Percentiles rank a stretch among this genome's conserved stretches.
phyloP scores from a whole-genome alignment of 1,140 invertebrate species.

The Ceratosolen fusciceps region DNA sequence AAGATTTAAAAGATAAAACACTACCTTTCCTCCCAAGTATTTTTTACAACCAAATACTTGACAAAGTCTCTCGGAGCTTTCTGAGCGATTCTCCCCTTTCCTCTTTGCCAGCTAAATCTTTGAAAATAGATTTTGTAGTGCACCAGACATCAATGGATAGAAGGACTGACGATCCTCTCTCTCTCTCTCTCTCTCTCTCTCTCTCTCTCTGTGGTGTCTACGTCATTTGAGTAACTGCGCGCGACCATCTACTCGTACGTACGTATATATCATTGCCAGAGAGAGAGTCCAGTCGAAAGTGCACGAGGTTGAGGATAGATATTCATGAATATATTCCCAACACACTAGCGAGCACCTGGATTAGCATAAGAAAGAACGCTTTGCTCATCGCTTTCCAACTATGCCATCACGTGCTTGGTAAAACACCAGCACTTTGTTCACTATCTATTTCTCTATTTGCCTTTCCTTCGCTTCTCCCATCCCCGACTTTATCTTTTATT shows the following conservation, averaged over 20 bases:
- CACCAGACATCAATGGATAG: constrained; percentile 12
- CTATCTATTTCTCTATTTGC: constrained; percentile 43
- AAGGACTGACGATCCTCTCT: constrained; percentile 26
- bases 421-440: constrained; percentile 35
- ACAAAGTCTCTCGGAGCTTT: constrained; percentile 3
- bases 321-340: constrained; percentile 65
- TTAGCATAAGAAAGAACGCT: constrained; percentile 70
- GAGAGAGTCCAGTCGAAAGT: constrained; percentile 55
- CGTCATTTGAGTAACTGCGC: too few species aligned
- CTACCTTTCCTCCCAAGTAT: not conserved
- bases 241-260: too few species aligned
- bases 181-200: too few species aligned
- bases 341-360: constrained; percentile 55
- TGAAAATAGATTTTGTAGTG: constrained; percentile 25
- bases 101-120: constrained; percentile 9
- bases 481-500: not conserved
- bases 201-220: too few species aligned
- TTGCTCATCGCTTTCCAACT: constrained; percentile 50
- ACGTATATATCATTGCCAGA: constrained; percentile 57
- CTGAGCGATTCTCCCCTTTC: not conserved
- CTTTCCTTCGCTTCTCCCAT: not conserved
- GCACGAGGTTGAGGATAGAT: constrained; percentile 65
- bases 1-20: not conserved
- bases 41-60: not conserved
- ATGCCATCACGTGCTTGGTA: constrained; percentile 3